These are phyloP conservation scores for Anoplius nigerrimus DNA, from an alignment of 2,888 invertebrate genomes.

Conservation along the genomic window DNA sequence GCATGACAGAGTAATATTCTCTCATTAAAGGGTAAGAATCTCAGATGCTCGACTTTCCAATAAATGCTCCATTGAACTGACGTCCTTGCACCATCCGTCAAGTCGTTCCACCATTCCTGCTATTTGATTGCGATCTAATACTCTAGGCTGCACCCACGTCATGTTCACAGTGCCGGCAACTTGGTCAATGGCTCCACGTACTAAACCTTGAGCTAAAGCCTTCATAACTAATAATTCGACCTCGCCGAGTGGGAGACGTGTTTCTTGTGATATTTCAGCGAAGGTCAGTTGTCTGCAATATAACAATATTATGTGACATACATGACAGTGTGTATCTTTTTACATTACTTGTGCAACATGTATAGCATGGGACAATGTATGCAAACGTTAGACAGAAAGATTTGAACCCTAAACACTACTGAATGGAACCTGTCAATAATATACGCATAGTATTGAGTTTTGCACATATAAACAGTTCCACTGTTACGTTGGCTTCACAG, in stretches of 20 bases:
- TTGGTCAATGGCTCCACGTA: constrained; percentile 96
- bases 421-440: no score
- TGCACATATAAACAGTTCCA: no score
- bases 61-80: constrained; percentile 83
- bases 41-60: constrained; percentile 86
- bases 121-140: constrained; percentile 83
- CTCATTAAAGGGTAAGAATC: constrained; percentile 81
- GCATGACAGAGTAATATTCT: not conserved
- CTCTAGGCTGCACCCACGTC: constrained; percentile 91
- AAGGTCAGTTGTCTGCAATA: constrained; percentile 85
- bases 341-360: not conserved
- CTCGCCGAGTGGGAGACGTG: constrained; percentile 88
- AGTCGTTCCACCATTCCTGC: constrained; percentile 83
- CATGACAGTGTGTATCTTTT: not conserved
- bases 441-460: no score
- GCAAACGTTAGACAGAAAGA: no score
- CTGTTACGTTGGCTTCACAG: no score
- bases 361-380: no score
- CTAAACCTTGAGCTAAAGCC: constrained; percentile 94
- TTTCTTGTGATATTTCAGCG: constrained; percentile 91
- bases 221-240: constrained; percentile 98
- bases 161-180: constrained; percentile 85
- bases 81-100: constrained; percentile 85
- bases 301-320: not conserved
- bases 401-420: no score